Percentiles rank a stretch among this genome's conserved stretches.
phyloP scores from a whole-genome alignment of 2,888 invertebrate species.

The Diadegma fenestrale region DNA sequence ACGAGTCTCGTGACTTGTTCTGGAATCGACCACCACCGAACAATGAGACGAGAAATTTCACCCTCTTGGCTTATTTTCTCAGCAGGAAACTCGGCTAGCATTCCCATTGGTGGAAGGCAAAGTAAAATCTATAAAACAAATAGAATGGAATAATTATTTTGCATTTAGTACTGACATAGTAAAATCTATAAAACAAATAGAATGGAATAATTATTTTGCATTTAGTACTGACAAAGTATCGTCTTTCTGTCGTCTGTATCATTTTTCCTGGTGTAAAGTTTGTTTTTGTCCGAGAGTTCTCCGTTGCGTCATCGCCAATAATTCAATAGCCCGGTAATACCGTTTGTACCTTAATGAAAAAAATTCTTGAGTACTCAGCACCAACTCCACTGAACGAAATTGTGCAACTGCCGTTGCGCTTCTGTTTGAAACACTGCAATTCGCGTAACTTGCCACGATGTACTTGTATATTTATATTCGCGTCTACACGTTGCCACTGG shows the following conservation, averaged over 20 bases:
- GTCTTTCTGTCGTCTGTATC: neutral
- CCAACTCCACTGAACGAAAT: neutral
- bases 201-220: neutral
- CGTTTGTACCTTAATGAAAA: neutral
- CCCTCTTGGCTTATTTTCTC: neutral
- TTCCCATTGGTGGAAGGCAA: neutral
- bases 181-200: neutral
- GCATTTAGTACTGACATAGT: neutral
- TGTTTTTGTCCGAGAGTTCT: neutral
- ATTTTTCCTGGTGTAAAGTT: neutral
- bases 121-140: neutral
- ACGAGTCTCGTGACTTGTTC: constrained; percentile 63
- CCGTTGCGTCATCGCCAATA: neutral
- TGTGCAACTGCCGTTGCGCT: constrained; percentile 1
- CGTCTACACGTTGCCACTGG: constrained; percentile 10
- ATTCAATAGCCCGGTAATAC: neutral
- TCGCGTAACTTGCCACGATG: neutral
- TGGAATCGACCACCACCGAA: constrained; percentile 36
- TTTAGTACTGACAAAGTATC: neutral
- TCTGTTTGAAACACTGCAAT: neutral
- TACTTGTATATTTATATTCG: constrained; percentile 22
- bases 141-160: neutral
- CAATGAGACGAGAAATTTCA: constrained; percentile 2
- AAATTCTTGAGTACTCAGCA: neutral
- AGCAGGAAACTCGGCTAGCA: neutral